Evolutionary conservation across 2,113 vertebrate species (phyloP).

Genomic region (Puffinus mauretanicus): DNA sequence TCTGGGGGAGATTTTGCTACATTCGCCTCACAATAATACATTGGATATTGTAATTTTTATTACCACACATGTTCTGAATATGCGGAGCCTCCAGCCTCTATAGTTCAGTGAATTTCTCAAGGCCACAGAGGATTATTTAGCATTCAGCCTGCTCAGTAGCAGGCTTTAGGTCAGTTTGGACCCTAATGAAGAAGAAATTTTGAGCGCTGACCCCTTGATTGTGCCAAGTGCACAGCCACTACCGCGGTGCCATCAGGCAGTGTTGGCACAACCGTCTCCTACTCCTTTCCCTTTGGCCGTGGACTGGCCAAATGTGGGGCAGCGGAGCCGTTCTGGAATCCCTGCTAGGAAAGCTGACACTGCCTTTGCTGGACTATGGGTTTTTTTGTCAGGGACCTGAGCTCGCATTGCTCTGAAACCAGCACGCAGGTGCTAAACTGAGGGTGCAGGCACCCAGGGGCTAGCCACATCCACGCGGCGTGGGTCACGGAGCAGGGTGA

Average conservation of each 20-base stretch:
- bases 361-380: neutral
- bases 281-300: neutral
- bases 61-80: too few relatives aligned
- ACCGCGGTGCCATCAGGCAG: rapidly evolving
- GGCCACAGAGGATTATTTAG: neutral
- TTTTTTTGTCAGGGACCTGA: neutral
- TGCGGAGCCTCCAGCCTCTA: neutral
- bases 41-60: neutral
- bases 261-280: neutral
- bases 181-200: neutral
- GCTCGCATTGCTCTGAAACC: neutral
- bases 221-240: neutral
- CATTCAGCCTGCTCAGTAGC: neutral
- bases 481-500: too few relatives aligned
- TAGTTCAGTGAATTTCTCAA: neutral
- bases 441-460: too few relatives aligned
- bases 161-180: neutral
- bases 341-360: neutral
- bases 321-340: neutral
- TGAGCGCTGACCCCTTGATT: neutral
- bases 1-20: neutral
- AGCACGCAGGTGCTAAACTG: too few relatives aligned
- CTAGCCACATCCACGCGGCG: too few relatives aligned
- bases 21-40: neutral
- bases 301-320: neutral